Evolutionary conservation across 2,797 vertebrate species (phyloP), one percentile per base, ranked within the genome.

Genomic region (Etheostoma nigrum): DNA sequence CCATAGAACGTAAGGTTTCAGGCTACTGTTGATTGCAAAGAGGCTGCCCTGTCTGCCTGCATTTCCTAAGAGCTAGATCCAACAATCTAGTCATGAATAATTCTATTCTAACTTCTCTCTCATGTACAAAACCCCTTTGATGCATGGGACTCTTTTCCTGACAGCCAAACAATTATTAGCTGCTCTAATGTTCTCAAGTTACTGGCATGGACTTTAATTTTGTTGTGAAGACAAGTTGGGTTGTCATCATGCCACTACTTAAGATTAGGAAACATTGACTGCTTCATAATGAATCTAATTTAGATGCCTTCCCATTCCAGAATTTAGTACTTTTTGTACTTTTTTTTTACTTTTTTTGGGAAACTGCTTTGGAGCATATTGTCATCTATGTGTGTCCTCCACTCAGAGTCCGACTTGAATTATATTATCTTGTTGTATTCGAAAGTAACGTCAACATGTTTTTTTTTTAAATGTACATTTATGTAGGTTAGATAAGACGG

Each of bases 101-200:
- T 74, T 63, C 21, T 64, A n/a, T 67, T 51, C 49, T 8, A 60
- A 61, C 57, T 83, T 72, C 18, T 3, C 21, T 36, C 76, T 59
- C 57, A 60, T 5, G 7, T 58, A 44, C 45, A 62, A 51, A 65
- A 27, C 15, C 53, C 16, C 71, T 75, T 74, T 83, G 70, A 83
- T 57, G 53, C 54, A 67, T 21, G 13, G 42, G 36, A 54, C 60
- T 44, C 23, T 42, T 45, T 57, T 40, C 30, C 36, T 74, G 71
- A 74, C 76, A 72, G 72, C 55, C 42, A 79, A 69, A 80, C 47
- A 79, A 72, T 73, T 70, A 78, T 58, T 40, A 62, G 36, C 42
- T 58, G 19, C 49, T 3, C 36, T 72, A 64, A 25, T 55, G n/a
- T 67, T 72, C 30, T 45, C 10, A 0, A 72, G 9, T 58, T 72